Evolutionary conservation across 2,888 invertebrate genomes (phyloP).

Genomic region (Lochmaea capreae): DNA sequence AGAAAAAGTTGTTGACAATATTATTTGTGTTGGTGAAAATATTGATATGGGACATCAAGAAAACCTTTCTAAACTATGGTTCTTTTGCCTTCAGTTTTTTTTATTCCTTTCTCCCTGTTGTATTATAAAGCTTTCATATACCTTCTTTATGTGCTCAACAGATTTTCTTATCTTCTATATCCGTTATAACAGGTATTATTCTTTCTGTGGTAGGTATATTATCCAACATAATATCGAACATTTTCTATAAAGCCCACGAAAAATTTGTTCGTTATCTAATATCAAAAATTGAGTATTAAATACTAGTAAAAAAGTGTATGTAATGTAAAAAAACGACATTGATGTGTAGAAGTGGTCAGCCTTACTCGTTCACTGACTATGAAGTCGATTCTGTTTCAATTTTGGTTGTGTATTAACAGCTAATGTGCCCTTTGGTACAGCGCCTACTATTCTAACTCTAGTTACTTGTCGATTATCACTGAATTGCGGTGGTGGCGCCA

Average conservation of each 20-base stretch:
- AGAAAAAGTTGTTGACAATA: too few species aligned
- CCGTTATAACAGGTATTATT: too few species aligned
- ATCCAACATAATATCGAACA: not conserved
- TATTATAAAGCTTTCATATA: too few species aligned
- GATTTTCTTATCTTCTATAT: too few species aligned
- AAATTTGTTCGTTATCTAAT: slow-evolving; percentile 28
- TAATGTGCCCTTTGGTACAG: slow-evolving; percentile 76
- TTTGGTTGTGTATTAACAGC: slow-evolving; percentile 53
- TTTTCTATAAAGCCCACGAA: not conserved
- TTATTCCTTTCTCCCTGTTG: too few species aligned
- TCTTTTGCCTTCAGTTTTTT: too few species aligned
- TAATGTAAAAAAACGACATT: slow-evolving; percentile 36
- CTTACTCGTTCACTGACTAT: slow-evolving; percentile 60
- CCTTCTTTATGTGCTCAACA: too few species aligned
- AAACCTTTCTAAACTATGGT: too few species aligned
- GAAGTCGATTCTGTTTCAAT: slow-evolving; percentile 63
- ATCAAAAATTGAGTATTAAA: slow-evolving; percentile 45
- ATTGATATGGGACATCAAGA: too few species aligned
- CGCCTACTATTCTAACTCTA: slow-evolving; percentile 84
- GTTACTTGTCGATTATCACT: slow-evolving; percentile 76
- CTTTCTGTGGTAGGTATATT: too few species aligned
- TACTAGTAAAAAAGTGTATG: slow-evolving; percentile 38
- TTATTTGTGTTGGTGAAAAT: too few species aligned
- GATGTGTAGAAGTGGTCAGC: slow-evolving; percentile 29
- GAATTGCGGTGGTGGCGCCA: slow-evolving; percentile 92